Base-by-base conservation (phyloP, 2,797 vertebrate genomes). In the Echiichthys vipera region DNA sequence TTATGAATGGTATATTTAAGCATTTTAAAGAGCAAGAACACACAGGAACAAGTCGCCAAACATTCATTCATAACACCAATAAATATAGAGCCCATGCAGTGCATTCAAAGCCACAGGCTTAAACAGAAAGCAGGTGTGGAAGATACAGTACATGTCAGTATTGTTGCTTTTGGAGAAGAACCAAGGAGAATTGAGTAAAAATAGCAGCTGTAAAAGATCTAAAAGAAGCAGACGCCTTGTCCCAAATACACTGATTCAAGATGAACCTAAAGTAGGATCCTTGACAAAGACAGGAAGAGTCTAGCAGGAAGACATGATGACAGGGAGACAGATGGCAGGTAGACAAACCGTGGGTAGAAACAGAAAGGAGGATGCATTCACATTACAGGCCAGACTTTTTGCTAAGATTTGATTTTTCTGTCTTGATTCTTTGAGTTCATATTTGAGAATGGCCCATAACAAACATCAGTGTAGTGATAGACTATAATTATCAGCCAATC, bases 211-310 rank as follows among this genome's bases (percentile, higher is more conserved):
- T 75, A 57, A 83, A 77, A 78, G 69, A 76, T 79, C 74, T 87
- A 81, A 88, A 87, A 88, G 69, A 74, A 84, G 63, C 73, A 83
- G 71, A 58, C 8, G 17, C 56, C 47, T 81, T 8, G 49, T 55
- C 73, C 59, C 65, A 80, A 83, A 88, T 68, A 73, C 55, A 61
- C 75, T 1, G 53, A 81, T 56, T 67, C 17, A 7, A 66, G 53
- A 58, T 61, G 71, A 64, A 69, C 36, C 37, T 70, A 70, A 59
- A 85, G 62, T 20, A 29, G 74, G 67, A 75, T 63, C 65, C 49
- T 36, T 63, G 47, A 92, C 84, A 91, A 89, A 84, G 86, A 76
- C 84, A 81, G 86, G 88, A 91, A 88, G 82, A 76, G 67, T 85
- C 74, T 74, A 76, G 46, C 75, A 84, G 83, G 87, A 89, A 88